Percentiles rank a stretch among this genome's conserved stretches.
These are phyloP conservation scores for Xyrichtys novacula DNA, from an alignment of 2,797 vertebrate genomes.

Conservation along the genomic window DNA sequence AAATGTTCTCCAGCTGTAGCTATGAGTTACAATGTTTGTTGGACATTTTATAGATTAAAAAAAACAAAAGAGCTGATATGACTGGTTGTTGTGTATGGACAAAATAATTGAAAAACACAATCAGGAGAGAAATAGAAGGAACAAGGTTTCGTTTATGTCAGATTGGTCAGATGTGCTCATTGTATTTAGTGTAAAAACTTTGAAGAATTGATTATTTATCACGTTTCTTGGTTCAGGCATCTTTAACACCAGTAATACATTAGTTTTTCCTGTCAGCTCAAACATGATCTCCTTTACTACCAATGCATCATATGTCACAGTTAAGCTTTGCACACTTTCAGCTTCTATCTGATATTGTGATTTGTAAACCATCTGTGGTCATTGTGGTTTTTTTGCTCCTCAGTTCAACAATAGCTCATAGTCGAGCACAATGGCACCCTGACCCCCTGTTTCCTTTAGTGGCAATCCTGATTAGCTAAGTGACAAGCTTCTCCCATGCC, in stretches of 20 bases:
- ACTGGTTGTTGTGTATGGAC: background rate
- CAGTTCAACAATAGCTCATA: conserved; percentile 57
- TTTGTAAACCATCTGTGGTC: conserved; percentile 67
- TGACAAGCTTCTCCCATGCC: conserved; percentile 66
- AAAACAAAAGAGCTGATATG: background rate
- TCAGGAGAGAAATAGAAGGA: too few species aligned
- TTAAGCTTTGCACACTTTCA: conserved; percentile 26
- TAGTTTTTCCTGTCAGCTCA: conserved; percentile 14
- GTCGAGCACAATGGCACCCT: conserved; percentile 74
- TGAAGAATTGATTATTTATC: too few species aligned
- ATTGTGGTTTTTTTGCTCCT: conserved; percentile 55
- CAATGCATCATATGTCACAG: conserved; percentile 14
- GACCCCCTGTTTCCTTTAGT: conserved; percentile 77
- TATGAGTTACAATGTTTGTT: background rate
- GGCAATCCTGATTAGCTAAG: conserved; percentile 73
- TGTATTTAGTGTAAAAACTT: too few species aligned
- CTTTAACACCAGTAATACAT: background rate
- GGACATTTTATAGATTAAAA: background rate
- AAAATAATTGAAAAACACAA: too few species aligned
- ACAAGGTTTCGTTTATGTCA: too few species aligned
- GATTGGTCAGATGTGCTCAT: too few species aligned
- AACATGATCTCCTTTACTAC: conserved; percentile 15
- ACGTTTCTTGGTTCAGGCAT: background rate
- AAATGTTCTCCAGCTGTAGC: conserved; percentile 10
- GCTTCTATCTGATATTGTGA: conserved; percentile 57